Conservation (phyloP, 2,888 invertebrate species). For the Zele albiditarsus region DNA sequence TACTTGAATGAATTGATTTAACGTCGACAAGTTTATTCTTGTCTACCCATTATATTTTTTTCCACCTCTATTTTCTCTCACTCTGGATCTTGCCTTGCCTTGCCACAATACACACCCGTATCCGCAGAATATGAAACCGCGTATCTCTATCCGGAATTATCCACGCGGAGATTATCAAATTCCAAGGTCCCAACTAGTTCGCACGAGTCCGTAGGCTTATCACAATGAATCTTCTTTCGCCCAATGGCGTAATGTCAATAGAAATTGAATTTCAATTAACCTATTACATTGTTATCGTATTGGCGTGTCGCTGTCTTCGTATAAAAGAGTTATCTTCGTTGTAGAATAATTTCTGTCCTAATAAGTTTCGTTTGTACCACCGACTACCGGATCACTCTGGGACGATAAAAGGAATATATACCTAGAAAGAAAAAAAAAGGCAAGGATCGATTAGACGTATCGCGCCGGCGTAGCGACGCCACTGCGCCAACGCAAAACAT, state of each 20-base stretch:
- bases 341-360: not conserved
- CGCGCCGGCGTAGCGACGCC: slow-evolving; percentile 70
- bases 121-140: not conserved
- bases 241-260: slow-evolving; percentile 18
- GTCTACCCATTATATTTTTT: not conserved
- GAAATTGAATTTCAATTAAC: slow-evolving; percentile 4
- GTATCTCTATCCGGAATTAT: not conserved
- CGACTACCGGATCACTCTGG: slow-evolving; percentile 47
- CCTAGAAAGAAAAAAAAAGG: slow-evolving; percentile 39
- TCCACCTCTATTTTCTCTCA: not conserved
- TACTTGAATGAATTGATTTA: slow-evolving; percentile 7
- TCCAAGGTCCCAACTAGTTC: slow-evolving; percentile 24
- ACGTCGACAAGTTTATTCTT: not conserved
- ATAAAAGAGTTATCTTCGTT: not conserved
- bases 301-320: slow-evolving; percentile 12
- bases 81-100: not conserved
- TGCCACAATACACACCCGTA: not conserved
- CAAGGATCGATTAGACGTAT: slow-evolving; percentile 65
- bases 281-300: slow-evolving; percentile 22
- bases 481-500: slow-evolving; percentile 48
- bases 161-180: slow-evolving; percentile 26
- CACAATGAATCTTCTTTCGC: not conserved
- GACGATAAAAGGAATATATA: slow-evolving; percentile 32
- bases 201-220: slow-evolving; percentile 13
- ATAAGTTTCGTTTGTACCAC: not conserved